Evolutionary conservation across 2,888 invertebrate species (phyloP).

Genomic region (Bombyx huttoni): DNA sequence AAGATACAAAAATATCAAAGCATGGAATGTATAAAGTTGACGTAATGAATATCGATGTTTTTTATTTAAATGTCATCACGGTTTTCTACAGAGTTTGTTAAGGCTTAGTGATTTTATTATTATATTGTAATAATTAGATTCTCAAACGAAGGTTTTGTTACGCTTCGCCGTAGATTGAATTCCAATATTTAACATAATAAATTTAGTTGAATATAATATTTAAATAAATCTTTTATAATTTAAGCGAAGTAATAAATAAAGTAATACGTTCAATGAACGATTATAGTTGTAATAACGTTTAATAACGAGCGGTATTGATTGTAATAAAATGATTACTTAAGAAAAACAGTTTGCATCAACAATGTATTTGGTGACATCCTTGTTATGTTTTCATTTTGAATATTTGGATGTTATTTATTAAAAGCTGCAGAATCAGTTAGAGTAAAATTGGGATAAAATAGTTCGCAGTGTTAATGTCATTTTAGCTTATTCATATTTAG

Average conservation of each 20-base stretch:
- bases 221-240: slow-evolving; percentile 11
- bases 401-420: slow-evolving; percentile 14
- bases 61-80: slow-evolving; percentile 21
- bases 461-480: not conserved
- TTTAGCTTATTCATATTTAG: not conserved
- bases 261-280: slow-evolving; percentile 14
- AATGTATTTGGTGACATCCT: slow-evolving; percentile 23
- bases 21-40: too few species aligned
- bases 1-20: too few species aligned
- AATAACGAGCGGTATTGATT: slow-evolving; percentile 25
- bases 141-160: slow-evolving; percentile 53
- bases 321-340: slow-evolving; percentile 35
- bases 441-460: not conserved
- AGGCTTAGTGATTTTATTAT: slow-evolving; percentile 51
- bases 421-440: slow-evolving; percentile 1
- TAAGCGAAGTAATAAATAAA: not conserved
- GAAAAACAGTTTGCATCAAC: slow-evolving; percentile 33
- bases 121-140: slow-evolving; percentile 28
- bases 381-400: slow-evolving; percentile 24
- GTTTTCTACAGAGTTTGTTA: slow-evolving; percentile 36
- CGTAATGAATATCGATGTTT: not conserved
- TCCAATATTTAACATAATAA: slow-evolving; percentile 40
- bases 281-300: slow-evolving; percentile 9
- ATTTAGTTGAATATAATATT: slow-evolving; percentile 32
- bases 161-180: slow-evolving; percentile 52